Evolutionary conservation across 2,888 invertebrate genomes (phyloP), one percentile per base, ranked within the genome.

Genomic region (Eupithecia insigniata): DNA sequence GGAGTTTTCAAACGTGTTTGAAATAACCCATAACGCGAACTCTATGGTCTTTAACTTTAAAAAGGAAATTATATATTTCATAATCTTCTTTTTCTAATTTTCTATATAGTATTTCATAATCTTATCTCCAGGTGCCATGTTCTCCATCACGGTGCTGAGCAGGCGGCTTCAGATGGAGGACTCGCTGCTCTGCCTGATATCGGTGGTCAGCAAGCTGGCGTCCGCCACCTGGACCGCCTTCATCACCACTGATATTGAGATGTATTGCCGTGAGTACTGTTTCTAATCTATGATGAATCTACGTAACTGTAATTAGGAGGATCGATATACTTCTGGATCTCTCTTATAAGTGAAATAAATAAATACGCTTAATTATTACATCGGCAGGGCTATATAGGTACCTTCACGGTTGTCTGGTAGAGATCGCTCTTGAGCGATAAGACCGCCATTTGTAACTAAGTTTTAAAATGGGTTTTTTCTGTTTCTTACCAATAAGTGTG

Each of bases 151-250:
- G 0, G 82, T 94, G 8, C 77, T 94, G 1, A 94, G 93, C 75
- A 89, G 83, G 66, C 84, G 87, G 7, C 81, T 93, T 70, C 92
- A 91, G 77, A 76, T 94, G 0, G 90, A 94, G 18, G 93, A 93
- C 76, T 90, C 90, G 0, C 73, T 93, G 18, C 85, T 94, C 3
- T 92, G 94, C 71, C 85, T 93, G 32, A 84, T 94, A 18, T 93
- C 93, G 0, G 84, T 92, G n/a, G 51, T 80, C 75, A 94, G 93
- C 85, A 93, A 93, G 78, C 90, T 91, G 55, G 81, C 86, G 0
- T 93, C 92, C 6, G 87, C 91, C 1, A 84, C 90, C n/a, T 93
- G 93, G 93, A 92, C 89, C 0, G 92, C 93, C 0, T 93, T 93
- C 74, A 89, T 92, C 0, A 86, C 75, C 16, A 90, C 90, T 0